A percentile compares a stretch with the other conserved stretches of the same genome.
These are phyloP conservation scores for Ciconia maguari DNA, from an alignment of 2,113 vertebrate genomes.

Conservation along the genomic window DNA sequence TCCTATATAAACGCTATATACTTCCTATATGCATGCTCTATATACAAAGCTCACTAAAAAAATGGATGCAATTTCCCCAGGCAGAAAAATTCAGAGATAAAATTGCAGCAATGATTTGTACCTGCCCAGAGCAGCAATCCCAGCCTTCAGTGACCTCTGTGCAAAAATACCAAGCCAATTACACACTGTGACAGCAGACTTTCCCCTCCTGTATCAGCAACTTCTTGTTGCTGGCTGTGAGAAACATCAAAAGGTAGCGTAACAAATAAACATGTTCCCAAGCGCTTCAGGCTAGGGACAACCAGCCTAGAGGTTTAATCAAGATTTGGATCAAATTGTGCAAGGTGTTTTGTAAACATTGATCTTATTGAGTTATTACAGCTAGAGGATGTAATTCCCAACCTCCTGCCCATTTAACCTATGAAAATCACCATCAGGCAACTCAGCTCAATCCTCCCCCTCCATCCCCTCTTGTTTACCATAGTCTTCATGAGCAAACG, in stretches of 20 bases:
- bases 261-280: not conserved
- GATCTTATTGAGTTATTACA: not conserved
- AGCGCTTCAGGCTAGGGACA: not conserved
- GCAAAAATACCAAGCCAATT: constrained; percentile 18
- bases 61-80: not conserved
- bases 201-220: not conserved
- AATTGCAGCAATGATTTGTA: constrained; percentile 14
- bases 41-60: not conserved
- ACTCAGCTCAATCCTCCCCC: not conserved
- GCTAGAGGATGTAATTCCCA: not conserved
- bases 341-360: not conserved
- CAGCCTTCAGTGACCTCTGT: constrained; percentile 14
- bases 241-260: not conserved
- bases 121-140: constrained; percentile 3
- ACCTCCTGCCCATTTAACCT: not conserved
- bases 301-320: constrained; percentile 9
- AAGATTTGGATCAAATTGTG: not conserved
- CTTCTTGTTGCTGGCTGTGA: not conserved
- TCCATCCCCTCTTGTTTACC: not conserved
- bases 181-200: not conserved
- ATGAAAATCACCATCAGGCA: not conserved
- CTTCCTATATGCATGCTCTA: not conserved
- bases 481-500: not conserved
- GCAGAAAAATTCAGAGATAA: not conserved
- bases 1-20: not conserved